Percentiles rank a stretch among this genome's conserved stretches.
Evolutionary conservation across 1,140 invertebrate species (phyloP).

Genomic region (Pseudomyrmex pallidus): DNA sequence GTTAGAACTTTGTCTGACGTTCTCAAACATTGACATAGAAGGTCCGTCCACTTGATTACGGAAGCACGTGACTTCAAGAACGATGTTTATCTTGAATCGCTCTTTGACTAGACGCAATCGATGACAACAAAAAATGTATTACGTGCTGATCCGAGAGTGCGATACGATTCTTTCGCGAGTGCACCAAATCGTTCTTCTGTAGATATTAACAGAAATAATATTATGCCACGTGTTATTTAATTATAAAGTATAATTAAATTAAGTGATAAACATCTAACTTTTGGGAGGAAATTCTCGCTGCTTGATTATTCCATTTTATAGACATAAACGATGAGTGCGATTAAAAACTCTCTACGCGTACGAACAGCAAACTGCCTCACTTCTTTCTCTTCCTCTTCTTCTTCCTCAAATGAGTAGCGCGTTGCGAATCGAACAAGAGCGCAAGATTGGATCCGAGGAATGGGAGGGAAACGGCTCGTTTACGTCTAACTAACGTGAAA

Average conservation of each 20-base stretch:
- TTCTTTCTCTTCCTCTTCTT: constrained; percentile 6
- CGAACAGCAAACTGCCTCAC: constrained; percentile 25
- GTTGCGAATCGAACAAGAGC: constrained; percentile 57
- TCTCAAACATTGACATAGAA: constrained; percentile 71
- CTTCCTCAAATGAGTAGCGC: neutral
- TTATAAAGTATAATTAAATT: neutral
- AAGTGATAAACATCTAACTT: constrained; percentile 9
- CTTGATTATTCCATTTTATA: neutral
- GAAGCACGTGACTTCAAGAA: constrained; percentile 66
- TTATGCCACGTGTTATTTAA: too few species aligned
- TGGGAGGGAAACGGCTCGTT: constrained; percentile 64
- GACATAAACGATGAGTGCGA: constrained; percentile 45
- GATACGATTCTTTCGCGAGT: constrained; percentile 40
- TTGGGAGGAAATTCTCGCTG: neutral
- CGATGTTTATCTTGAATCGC: constrained; percentile 61
- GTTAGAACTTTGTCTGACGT: constrained; percentile 71
- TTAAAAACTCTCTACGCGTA: constrained; percentile 34
- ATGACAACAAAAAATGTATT: constrained; percentile 43
- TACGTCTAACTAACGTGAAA: constrained; percentile 75
- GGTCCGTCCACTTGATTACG: constrained; percentile 72
- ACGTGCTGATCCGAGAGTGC: constrained; percentile 46
- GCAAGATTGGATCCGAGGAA: constrained; percentile 61
- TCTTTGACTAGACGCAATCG: constrained; percentile 49
- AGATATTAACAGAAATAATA: too few species aligned
- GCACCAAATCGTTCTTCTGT: neutral